Conservation (phyloP, 2,113 vertebrate species). For the Bufo gargarizans region DNA sequence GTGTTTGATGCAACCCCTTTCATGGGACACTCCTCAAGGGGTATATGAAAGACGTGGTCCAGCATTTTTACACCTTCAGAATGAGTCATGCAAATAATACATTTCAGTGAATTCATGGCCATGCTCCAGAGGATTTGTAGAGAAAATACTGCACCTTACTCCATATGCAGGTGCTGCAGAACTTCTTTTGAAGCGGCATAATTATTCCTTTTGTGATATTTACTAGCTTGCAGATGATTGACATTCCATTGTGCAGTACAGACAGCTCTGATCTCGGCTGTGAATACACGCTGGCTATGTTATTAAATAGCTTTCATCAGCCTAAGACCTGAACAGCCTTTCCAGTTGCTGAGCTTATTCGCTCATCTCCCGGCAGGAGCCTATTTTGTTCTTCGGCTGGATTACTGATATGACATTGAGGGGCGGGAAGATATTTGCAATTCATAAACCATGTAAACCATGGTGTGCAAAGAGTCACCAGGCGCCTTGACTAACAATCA, state of each 20-base stretch:
- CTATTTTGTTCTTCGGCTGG: conserved; percentile 22
- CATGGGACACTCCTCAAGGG: no score
- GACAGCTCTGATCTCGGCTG: neutral
- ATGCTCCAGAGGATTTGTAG: neutral
- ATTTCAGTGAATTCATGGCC: neutral
- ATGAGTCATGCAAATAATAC: no score
- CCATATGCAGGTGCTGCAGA: neutral
- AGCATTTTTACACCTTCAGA: no score
- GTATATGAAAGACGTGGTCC: no score
- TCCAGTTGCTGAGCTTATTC: conserved; percentile 2
- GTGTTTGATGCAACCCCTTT: neutral
- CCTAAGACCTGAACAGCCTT: neutral
- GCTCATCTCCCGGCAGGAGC: neutral
- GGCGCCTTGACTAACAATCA: conserved; percentile 11
- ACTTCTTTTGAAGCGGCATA: neutral
- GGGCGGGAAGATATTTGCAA: conserved; percentile 38
- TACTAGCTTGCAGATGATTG: neutral
- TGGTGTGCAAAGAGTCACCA: conserved; percentile 26
- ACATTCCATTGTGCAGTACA: neutral
- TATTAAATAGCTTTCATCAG: conserved; percentile 25
- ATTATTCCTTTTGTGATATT: neutral
- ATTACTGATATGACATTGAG: conserved; percentile 14
- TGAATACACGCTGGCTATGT: neutral
- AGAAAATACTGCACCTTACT: neutral
- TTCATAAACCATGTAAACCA: conserved; percentile 38